Evolutionary conservation across 2,797 vertebrate genomes (phyloP).

Genomic region (Gymnothorax reevesii): DNA sequence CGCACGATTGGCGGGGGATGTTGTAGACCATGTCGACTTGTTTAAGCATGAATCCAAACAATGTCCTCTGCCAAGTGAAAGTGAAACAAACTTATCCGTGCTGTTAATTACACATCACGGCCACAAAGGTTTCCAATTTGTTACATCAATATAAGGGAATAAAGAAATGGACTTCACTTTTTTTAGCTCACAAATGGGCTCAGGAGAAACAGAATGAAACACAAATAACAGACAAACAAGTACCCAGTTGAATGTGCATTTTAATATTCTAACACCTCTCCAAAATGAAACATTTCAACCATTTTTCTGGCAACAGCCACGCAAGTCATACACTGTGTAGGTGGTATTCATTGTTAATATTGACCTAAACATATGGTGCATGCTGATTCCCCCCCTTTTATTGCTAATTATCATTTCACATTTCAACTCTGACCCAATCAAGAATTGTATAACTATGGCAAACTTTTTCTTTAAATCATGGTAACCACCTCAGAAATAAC

Average conservation of each 20-base stretch:
- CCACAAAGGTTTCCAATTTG: background rate
- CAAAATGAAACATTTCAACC: background rate
- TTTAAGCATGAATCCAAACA: background rate
- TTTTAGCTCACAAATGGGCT: no score
- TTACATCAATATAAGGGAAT: background rate
- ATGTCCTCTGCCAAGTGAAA: background rate
- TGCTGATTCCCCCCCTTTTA: constrained; percentile 12
- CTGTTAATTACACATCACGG: background rate
- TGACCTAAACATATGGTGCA: constrained; percentile 5
- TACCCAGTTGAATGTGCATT: constrained; percentile 18
- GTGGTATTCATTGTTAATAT: constrained; percentile 4
- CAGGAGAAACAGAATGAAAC: background rate
- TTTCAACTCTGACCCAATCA: background rate
- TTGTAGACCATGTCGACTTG: background rate
- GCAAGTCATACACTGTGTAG: constrained; percentile 4
- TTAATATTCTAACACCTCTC: constrained; percentile 4
- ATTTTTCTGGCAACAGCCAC: background rate
- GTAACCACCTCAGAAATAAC: background rate
- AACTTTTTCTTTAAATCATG: background rate
- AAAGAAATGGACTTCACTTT: background rate
- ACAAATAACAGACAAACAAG: background rate
- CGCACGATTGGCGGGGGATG: no score
- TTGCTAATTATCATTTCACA: constrained; percentile 21
- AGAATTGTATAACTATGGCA: background rate
- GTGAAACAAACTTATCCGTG: background rate